Evolutionary conservation across 1,140 invertebrate genomes (phyloP).

Genomic region (Drosophila quadrilineata): DNA sequence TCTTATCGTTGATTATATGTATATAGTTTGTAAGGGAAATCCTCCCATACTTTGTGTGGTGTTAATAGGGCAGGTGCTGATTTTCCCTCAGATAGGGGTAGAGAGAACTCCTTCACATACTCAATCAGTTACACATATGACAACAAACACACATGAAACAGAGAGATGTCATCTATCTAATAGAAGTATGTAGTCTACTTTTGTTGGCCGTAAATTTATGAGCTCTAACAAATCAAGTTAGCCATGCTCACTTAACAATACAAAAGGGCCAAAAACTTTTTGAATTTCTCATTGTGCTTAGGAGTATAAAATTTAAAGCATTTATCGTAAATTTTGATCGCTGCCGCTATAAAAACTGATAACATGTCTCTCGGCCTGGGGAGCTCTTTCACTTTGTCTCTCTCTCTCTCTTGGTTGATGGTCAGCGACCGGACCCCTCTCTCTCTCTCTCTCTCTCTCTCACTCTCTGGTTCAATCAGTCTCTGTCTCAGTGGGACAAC

Average conservation of each 20-base stretch:
- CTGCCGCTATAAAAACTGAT: slow-evolving; percentile 58
- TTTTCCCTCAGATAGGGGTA: slow-evolving; percentile 48
- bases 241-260: slow-evolving; percentile 76
- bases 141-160: too few relatives aligned
- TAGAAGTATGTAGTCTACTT: too few relatives aligned
- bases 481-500: slow-evolving; percentile 49
- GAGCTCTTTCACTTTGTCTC: slow-evolving; percentile 13
- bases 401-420: too few relatives aligned
- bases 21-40: not conserved
- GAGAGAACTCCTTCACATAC: slow-evolving; percentile 60
- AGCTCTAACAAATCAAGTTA: slow-evolving; percentile 77
- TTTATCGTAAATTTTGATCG: slow-evolving; percentile 80
- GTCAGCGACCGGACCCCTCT: too few relatives aligned
- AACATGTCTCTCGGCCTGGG: slow-evolving; percentile 18
- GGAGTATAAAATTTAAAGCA: slow-evolving; percentile 76
- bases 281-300: slow-evolving; percentile 54
- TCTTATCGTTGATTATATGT: slow-evolving; percentile 14
- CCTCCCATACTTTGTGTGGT: too few relatives aligned
- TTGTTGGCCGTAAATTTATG: slow-evolving; percentile 70
- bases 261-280: slow-evolving; percentile 58
- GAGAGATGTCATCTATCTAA: slow-evolving; percentile 63
- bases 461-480: too few relatives aligned
- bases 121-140: too few relatives aligned
- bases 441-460: too few relatives aligned
- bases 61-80: slow-evolving; percentile 66